Conservation (phyloP, 2,797 vertebrate genomes). For the Staurois parvus region DNA sequence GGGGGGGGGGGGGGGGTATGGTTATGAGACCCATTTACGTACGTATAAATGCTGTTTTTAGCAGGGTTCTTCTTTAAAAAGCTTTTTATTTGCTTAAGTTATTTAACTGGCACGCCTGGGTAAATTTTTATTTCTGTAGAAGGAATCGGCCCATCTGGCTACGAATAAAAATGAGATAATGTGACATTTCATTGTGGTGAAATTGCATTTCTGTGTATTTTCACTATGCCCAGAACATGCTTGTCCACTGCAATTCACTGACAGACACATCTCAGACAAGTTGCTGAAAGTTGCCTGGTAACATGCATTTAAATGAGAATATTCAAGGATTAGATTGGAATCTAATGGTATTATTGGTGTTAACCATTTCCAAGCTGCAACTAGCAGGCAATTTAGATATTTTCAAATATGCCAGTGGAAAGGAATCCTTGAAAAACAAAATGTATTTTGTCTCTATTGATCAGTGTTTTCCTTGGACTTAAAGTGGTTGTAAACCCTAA, state of each 20-base stretch:
- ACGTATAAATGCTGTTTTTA: no score
- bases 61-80: no score
- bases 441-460: no score
- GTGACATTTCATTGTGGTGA: background rate
- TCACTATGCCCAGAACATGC: background rate
- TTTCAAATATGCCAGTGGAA: background rate
- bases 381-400: background rate
- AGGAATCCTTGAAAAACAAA: background rate
- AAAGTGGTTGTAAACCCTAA: no score
- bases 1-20: no score
- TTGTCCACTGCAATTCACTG: background rate
- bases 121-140: no score
- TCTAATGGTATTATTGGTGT: conserved; percentile 1
- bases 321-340: conserved; percentile 36
- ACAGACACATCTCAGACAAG: conserved; percentile 1
- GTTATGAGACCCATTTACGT: no score
- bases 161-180: background rate
- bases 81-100: no score
- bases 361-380: background rate
- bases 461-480: no score
- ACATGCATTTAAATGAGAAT: conserved; percentile 44
- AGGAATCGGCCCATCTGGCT: no score
- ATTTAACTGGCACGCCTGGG: no score
- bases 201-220: background rate
- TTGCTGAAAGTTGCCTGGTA: conserved; percentile 41